A percentile compares a stretch with the other conserved stretches of the same genome.
These are phyloP conservation scores for Oncorhynchus mykiss DNA, from an alignment of 2,113 vertebrate genomes.

Conservation along the genomic window DNA sequence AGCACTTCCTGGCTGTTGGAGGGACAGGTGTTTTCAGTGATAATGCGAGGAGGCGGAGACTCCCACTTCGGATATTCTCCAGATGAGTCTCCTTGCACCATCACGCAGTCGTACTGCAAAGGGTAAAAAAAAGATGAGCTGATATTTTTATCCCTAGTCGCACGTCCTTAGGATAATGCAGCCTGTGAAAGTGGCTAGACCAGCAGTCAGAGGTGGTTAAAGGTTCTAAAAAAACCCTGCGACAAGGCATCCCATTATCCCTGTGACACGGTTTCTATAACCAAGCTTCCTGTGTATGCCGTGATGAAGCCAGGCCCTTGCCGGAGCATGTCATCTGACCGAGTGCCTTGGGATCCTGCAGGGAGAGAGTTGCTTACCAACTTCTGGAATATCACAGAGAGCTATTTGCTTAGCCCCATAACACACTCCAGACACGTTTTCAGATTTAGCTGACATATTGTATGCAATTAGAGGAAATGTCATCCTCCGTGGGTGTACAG, in stretches of 20 bases:
- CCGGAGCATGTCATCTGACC: not conserved
- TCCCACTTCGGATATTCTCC: too few relatives aligned
- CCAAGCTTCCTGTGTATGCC: not conserved
- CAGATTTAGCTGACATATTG: too few relatives aligned
- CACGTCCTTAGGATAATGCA: not conserved
- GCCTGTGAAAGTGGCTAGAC: not conserved
- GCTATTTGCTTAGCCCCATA: too few relatives aligned
- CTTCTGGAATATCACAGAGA: too few relatives aligned
- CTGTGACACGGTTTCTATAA: not conserved
- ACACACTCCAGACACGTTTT: too few relatives aligned
- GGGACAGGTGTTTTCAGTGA: slow-evolving; percentile 58
- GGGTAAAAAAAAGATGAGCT: too few relatives aligned
- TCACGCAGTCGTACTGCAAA: too few relatives aligned
- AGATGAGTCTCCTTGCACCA: not conserved
- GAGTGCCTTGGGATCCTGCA: too few relatives aligned
- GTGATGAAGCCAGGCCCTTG: not conserved
- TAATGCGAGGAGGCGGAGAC: slow-evolving; percentile 49
- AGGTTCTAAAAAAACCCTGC: not conserved
- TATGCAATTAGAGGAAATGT: too few relatives aligned
- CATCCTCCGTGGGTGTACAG: too few relatives aligned
- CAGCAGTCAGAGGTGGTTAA: not conserved
- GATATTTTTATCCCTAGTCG: not conserved
- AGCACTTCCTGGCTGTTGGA: slow-evolving; percentile 67
- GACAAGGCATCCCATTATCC: not conserved
- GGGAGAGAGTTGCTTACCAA: too few relatives aligned